Conservation (phyloP, 2,797 vertebrate species). For the Pempheris klunzingeri region DNA sequence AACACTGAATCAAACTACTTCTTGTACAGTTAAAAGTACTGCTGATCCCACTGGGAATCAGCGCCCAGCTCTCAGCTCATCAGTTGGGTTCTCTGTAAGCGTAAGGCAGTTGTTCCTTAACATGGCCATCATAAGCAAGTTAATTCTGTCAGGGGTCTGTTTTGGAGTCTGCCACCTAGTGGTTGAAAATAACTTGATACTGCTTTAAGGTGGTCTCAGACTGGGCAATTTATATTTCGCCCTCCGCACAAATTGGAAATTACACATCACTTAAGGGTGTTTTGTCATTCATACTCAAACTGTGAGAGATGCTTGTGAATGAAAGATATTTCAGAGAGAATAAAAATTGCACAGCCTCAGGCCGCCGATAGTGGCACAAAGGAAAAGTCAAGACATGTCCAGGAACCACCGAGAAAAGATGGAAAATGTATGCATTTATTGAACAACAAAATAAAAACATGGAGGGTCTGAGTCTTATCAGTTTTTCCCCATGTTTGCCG, state of each 20-base stretch:
- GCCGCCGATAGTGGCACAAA: slow-evolving; percentile 58
- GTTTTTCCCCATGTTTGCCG: slow-evolving; percentile 42
- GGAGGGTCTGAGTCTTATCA: slow-evolving; percentile 70
- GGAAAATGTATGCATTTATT: slow-evolving; percentile 70
- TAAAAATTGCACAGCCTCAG: slow-evolving; percentile 62
- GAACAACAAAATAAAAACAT: slow-evolving; percentile 74
- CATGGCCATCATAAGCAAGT: slow-evolving; percentile 5
- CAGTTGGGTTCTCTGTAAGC: slow-evolving; percentile 18
- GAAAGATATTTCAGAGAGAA: slow-evolving; percentile 16
- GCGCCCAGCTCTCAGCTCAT: slow-evolving; percentile 27
- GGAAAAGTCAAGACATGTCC: slow-evolving; percentile 65
- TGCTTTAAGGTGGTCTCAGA: slow-evolving; percentile 41
- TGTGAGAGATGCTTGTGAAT: slow-evolving; percentile 33
- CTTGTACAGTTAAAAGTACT: slow-evolving; percentile 16
- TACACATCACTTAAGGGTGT: slow-evolving; percentile 13
- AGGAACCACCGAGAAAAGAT: slow-evolving; percentile 67
- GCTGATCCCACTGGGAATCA: slow-evolving; percentile 14
- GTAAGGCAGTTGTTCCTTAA: slow-evolving; percentile 66
- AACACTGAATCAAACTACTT: slow-evolving; percentile 17
- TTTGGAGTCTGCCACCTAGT: slow-evolving; percentile 22
- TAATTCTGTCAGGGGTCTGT: slow-evolving; percentile 20
- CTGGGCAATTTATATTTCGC: slow-evolving; percentile 4
- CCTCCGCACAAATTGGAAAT: slow-evolving; percentile 31
- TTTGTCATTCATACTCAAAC: slow-evolving; percentile 38
- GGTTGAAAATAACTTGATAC: slow-evolving; percentile 21